A percentile compares a stretch with the other conserved stretches of the same genome.
Evolutionary conservation across 2,888 invertebrate species (phyloP).

Genomic region (Leucania comma): DNA sequence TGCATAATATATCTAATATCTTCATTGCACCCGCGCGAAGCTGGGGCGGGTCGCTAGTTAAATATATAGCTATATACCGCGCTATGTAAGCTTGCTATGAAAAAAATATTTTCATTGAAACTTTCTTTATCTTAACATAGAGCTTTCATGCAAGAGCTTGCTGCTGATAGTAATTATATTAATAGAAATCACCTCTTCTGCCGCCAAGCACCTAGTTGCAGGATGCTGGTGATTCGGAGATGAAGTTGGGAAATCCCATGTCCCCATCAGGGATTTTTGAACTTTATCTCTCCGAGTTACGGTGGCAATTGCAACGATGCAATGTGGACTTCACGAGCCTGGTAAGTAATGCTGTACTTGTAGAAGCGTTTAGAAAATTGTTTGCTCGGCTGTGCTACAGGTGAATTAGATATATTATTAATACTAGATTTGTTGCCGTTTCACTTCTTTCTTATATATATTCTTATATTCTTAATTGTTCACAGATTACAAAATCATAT

Average conservation of each 20-base stretch:
- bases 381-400: background rate
- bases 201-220: constrained; percentile 6
- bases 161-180: background rate
- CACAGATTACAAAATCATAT: too few species aligned
- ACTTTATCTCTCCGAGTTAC: constrained; percentile 37
- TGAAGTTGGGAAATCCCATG: constrained; percentile 40
- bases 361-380: background rate
- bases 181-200: background rate
- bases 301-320: constrained; percentile 17
- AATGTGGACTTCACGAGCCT: background rate
- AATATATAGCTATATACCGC: too few species aligned
- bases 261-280: constrained; percentile 38
- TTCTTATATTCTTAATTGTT: too few species aligned
- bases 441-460: too few species aligned
- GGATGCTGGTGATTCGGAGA: constrained; percentile 20
- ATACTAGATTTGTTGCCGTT: background rate
- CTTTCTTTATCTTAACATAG: too few species aligned
- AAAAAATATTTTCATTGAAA: too few species aligned
- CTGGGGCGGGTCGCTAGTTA: too few species aligned
- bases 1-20: too few species aligned
- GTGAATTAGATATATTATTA: background rate
- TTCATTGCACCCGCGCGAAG: too few species aligned
- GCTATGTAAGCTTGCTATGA: too few species aligned
- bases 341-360: constrained; percentile 13
- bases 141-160: background rate